Evolutionary conservation across 2,113 vertebrate species (phyloP).

Genomic region (Psettodes erumei): DNA sequence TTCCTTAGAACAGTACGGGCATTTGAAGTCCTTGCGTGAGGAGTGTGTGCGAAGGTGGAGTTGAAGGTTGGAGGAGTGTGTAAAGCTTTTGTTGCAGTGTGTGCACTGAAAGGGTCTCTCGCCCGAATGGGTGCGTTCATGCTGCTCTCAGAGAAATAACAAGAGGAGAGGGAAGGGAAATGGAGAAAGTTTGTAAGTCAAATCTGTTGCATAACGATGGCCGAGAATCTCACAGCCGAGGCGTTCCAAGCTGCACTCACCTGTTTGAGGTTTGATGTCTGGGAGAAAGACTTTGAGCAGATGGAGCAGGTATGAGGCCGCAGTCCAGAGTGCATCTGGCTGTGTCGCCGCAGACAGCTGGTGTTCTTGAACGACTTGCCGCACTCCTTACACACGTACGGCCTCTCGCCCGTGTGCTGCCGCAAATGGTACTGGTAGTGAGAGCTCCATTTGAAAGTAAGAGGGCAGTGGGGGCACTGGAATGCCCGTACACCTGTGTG

Average conservation of each 20-base stretch:
- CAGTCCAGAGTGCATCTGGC: constrained; percentile 91
- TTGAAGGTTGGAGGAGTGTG: constrained; percentile 91
- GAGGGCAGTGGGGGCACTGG: constrained; percentile 90
- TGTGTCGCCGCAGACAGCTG: constrained; percentile 90
- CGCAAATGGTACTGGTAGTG: constrained; percentile 94
- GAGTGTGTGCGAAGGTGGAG: constrained; percentile 92
- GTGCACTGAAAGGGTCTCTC: constrained; percentile 87
- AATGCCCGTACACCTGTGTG: constrained; percentile 93
- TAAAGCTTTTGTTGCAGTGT: constrained; percentile 88
- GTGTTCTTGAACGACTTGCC: constrained; percentile 95
- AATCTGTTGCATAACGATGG: not conserved
- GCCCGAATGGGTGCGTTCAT: constrained; percentile 91
- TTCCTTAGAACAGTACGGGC: constrained; percentile 87
- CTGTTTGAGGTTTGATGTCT: constrained; percentile 91
- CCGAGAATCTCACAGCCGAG: not conserved
- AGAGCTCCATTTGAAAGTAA: constrained; percentile 95
- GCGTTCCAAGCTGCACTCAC: constrained; percentile 40
- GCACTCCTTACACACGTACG: constrained; percentile 90
- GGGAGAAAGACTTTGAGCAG: constrained; percentile 92
- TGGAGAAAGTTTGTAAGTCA: not conserved
- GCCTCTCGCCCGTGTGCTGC: constrained; percentile 91
- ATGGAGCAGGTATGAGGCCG: constrained; percentile 88
- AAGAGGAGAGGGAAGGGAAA: not conserved
- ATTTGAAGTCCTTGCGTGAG: constrained; percentile 87
- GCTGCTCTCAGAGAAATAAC: constrained; percentile 74